These are phyloP conservation scores for Oreochromis tanganicae DNA, from an alignment of 2,113 vertebrate species.

Conservation along the genomic window DNA sequence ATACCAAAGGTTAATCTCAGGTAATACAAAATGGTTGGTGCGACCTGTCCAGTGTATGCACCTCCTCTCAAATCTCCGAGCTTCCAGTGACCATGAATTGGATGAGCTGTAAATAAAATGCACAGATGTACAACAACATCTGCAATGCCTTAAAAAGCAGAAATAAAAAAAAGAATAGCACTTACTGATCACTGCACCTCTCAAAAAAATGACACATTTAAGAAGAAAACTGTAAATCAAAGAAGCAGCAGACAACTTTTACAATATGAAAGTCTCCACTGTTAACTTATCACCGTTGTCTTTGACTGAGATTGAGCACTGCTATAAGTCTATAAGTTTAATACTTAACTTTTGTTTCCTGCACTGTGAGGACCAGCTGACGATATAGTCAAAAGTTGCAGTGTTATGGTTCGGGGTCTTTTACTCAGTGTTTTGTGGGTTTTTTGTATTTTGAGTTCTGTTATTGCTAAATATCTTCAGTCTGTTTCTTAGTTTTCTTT, in stretches of 20 bases:
- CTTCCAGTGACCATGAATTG: background rate
- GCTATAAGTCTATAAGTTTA: background rate
- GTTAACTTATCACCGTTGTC: background rate
- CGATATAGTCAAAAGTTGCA: background rate
- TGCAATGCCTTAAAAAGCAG: background rate
- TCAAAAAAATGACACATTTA: background rate
- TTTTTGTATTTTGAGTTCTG: background rate
- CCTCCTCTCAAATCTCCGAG: accelerated
- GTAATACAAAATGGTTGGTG: background rate
- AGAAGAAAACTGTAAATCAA: background rate
- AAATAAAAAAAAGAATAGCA: background rate
- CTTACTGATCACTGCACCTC: background rate
- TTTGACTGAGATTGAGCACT: background rate
- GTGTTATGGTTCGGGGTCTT: background rate
- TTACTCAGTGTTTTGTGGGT: background rate
- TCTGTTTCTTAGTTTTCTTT: background rate
- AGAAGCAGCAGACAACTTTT: background rate
- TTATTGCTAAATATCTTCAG: background rate
- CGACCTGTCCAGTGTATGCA: background rate
- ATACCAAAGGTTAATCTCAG: background rate
- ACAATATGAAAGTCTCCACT: background rate
- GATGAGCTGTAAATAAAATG: background rate
- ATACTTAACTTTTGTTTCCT: background rate
- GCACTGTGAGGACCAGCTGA: background rate
- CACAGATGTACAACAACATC: background rate